Evolutionary conservation across 2,113 vertebrate species (phyloP).

Genomic region (Sterna hirundo): DNA sequence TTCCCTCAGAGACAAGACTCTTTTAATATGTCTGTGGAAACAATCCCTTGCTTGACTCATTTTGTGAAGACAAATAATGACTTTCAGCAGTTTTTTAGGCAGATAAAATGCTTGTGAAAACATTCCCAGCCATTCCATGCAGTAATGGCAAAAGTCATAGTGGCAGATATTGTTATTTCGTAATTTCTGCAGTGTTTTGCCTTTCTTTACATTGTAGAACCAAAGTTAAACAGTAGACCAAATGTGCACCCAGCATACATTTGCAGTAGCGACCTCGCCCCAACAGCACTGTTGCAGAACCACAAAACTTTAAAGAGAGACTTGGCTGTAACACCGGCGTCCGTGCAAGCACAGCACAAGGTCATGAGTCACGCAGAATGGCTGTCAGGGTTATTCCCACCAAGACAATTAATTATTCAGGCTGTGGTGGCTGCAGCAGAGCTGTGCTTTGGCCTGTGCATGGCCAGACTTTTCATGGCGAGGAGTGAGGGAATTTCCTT

Average conservation of each 20-base stretch:
- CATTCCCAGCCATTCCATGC: neutral
- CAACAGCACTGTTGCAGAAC: neutral
- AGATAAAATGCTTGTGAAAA: neutral
- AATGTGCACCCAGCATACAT: neutral
- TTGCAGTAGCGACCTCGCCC: neutral
- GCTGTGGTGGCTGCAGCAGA: neutral
- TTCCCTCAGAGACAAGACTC: conserved; percentile 1
- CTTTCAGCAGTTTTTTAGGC: conserved; percentile 39
- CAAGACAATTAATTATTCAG: conserved; percentile 31
- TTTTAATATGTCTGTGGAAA: conserved; percentile 42
- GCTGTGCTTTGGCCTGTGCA: neutral
- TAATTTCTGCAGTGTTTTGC: conserved; percentile 40
- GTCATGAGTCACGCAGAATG: conserved; percentile 34
- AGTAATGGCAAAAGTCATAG: neutral
- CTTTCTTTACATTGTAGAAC: neutral
- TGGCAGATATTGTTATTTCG: conserved; percentile 21
- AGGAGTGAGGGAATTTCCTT: neutral
- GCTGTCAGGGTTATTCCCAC: conserved; percentile 23
- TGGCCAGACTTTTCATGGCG: neutral
- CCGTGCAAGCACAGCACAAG: conserved; percentile 29
- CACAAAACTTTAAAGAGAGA: conserved; percentile 42
- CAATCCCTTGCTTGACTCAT: conserved; percentile 11
- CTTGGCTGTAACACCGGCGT: neutral
- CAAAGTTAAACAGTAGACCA: neutral
- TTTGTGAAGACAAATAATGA: conserved; percentile 42